Evolutionary conservation across 1,140 invertebrate genomes (phyloP).

Genomic region (Apolygus lucorum): DNA sequence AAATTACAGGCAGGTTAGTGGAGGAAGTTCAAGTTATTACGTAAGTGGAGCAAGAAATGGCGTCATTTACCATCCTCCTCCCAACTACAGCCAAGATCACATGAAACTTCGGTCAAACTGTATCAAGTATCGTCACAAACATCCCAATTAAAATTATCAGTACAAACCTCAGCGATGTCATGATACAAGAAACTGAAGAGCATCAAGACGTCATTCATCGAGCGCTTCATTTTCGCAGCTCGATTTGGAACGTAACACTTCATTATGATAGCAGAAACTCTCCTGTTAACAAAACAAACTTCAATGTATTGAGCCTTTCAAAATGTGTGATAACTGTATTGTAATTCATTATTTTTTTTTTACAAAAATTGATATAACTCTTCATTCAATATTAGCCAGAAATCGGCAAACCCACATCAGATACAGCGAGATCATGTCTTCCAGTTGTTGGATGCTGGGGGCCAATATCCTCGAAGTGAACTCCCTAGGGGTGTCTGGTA

Average conservation of each 20-base stretch:
- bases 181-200: conserved; percentile 42
- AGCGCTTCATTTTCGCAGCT: conserved; percentile 41
- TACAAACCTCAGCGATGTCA: conserved; percentile 40
- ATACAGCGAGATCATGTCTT: neutral
- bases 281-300: conserved; percentile 34
- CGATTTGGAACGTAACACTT: conserved; percentile 40
- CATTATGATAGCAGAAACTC: conserved; percentile 38
- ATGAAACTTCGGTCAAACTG: neutral
- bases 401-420: neutral
- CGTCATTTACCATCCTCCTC: too few relatives aligned
- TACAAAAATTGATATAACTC: neutral
- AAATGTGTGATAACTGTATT: neutral
- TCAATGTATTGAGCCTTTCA: neutral
- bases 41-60: too few relatives aligned
- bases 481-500: too few relatives aligned
- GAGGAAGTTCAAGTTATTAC: too few relatives aligned
- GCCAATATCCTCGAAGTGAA: neutral
- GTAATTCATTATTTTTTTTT: neutral
- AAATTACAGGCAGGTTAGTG: too few relatives aligned
- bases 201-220: conserved; percentile 41
- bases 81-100: too few relatives aligned
- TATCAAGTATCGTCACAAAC: neutral
- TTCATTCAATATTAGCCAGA: neutral
- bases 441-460: neutral
- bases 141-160: conserved; percentile 6